Percentiles rank a stretch among this genome's conserved stretches.
Conservation (phyloP, 1,140 invertebrate genomes). For the Sycophila sp. region DNA sequence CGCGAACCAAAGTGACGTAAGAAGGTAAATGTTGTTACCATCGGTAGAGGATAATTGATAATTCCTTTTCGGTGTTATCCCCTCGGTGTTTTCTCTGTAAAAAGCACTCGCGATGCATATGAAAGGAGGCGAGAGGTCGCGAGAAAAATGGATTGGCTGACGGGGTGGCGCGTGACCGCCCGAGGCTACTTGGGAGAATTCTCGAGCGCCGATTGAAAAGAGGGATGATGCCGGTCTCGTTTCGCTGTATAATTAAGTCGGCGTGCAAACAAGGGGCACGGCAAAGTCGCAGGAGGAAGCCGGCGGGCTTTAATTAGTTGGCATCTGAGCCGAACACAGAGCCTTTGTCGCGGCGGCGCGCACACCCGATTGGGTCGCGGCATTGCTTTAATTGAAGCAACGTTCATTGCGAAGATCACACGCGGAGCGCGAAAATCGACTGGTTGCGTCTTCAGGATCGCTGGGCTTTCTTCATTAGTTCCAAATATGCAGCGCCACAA, state of each 20-base stretch:
- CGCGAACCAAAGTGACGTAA: too few species aligned
- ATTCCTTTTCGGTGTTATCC: not conserved
- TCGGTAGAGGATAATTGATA: too few species aligned
- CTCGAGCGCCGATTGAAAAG: not conserved
- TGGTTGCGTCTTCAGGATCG: too few species aligned
- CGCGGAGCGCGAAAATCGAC: too few species aligned
- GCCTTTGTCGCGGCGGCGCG: not conserved
- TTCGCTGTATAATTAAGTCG: constrained; percentile 28
- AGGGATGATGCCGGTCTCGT: constrained; percentile 22
- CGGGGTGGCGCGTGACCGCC: constrained; percentile 13
- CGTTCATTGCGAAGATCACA: too few species aligned
- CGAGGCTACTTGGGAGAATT: not conserved
- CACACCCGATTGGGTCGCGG: not conserved
- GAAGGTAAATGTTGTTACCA: too few species aligned
- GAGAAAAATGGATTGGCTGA: constrained; percentile 21
- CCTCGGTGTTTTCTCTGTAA: not conserved
- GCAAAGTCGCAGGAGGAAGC: not conserved
- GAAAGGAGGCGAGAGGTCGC: not conserved
- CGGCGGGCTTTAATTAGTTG: constrained; percentile 29
- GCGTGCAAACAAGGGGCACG: constrained; percentile 22
- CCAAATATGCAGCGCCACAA: too few species aligned
- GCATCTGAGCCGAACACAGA: not conserved
- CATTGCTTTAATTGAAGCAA: not conserved
- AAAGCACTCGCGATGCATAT: not conserved
- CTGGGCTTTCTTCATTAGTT: too few species aligned